These are phyloP conservation scores for Equus przewalskii DNA, from an alignment of 2,113 vertebrate species.

Conservation along the genomic window DNA sequence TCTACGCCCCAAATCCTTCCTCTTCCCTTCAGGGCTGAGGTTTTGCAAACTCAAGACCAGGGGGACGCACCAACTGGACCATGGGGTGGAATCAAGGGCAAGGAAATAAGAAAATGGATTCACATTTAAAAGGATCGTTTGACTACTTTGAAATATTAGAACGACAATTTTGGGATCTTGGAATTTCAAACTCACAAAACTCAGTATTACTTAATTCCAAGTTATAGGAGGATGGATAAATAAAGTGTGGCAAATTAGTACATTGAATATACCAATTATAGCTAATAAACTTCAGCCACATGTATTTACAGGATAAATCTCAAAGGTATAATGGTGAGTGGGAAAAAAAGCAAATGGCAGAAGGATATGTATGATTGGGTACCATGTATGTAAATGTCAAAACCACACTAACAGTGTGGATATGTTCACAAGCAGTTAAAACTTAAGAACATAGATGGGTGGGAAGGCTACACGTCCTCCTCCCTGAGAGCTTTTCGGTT, in stretches of 20 bases:
- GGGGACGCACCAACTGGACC: neutral
- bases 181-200: neutral
- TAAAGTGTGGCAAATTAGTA: neutral
- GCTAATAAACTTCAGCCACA: neutral
- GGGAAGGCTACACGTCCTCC: neutral
- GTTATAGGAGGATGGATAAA: neutral
- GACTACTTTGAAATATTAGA: neutral
- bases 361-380: neutral
- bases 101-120: neutral
- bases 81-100: fast-evolving
- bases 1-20: neutral
- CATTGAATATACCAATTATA: neutral
- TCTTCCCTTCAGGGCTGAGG: neutral
- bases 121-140: neutral
- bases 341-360: neutral
- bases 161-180: neutral
- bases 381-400: neutral
- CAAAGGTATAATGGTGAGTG: neutral
- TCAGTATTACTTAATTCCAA: neutral
- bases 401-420: neutral
- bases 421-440: neutral
- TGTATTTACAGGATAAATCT: neutral
- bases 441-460: neutral
- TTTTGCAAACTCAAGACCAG: neutral
- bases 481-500: neutral